Conservation (phyloP, 2,888 invertebrate genomes). For the Macrosiphum euphorbiae region DNA sequence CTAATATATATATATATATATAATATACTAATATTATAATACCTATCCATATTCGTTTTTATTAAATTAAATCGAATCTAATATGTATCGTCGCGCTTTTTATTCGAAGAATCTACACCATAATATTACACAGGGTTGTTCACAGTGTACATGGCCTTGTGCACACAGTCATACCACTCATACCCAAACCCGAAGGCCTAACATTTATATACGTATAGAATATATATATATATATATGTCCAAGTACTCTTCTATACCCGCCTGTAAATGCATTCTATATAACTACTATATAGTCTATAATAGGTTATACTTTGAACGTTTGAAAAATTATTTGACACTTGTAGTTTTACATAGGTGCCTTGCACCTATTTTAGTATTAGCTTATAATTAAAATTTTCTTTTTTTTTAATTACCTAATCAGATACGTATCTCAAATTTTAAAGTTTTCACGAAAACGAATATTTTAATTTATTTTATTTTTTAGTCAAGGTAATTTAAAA, state of each 20-base stretch:
- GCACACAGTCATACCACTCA: not conserved
- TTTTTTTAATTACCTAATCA: too few species aligned
- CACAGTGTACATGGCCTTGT: not conserved
- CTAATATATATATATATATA: too few species aligned
- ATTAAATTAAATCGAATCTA: conserved; percentile 39
- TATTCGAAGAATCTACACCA: conserved; percentile 8
- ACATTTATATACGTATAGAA: not conserved
- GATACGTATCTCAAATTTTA: too few species aligned
- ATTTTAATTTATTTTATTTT: not conserved
- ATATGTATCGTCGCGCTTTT: not conserved
- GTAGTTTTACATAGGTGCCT: not conserved
- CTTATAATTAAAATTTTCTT: not conserved
- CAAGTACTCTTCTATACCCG: not conserved
- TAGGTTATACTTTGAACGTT: not conserved
- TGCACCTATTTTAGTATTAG: not conserved
- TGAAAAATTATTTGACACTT: not conserved
- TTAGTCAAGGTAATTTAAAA: not conserved
- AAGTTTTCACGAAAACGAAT: too few species aligned
- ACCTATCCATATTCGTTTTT: not conserved
- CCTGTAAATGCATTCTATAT: not conserved
- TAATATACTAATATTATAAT: not conserved
- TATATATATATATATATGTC: not conserved
- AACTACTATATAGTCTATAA: not conserved
- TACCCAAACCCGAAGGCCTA: not conserved
- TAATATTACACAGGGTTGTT: not conserved